These are phyloP conservation scores for Stylophora pistillata DNA, from an alignment of 64 coral and sea anemone species.

Conservation along the genomic window DNA sequence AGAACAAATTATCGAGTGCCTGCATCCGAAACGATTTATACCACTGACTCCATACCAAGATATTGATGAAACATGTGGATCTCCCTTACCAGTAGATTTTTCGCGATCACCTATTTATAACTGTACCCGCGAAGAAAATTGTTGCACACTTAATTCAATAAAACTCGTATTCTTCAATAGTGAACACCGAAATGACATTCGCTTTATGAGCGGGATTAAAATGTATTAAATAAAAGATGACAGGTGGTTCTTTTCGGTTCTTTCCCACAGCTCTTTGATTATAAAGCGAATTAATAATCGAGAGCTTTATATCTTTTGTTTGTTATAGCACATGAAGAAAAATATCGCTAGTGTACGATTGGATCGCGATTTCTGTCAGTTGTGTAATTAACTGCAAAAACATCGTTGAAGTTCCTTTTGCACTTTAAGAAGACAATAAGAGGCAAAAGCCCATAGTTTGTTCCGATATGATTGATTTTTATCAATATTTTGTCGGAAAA, in stretches of 20 bases:
- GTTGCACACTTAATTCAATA: background rate
- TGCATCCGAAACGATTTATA: background rate
- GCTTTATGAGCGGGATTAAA: background rate
- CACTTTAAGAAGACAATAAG: background rate
- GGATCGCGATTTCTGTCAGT: background rate
- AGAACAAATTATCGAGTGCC: too few species aligned
- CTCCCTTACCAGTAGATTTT: background rate
- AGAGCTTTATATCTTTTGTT: background rate
- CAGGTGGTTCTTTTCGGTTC: background rate
- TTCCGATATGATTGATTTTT: background rate
- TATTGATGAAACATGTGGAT: background rate
- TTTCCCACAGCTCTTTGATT: conserved; percentile 1
- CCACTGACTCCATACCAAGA: background rate
- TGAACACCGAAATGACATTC: background rate
- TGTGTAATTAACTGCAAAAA: background rate
- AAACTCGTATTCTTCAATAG: background rate
- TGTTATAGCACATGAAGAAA: background rate
- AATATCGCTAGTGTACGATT: background rate
- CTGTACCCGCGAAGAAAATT: background rate
- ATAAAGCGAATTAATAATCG: background rate
- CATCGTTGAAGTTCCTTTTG: background rate
- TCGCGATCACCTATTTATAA: background rate
- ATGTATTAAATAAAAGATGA: background rate
- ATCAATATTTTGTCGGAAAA: background rate
- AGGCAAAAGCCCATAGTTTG: background rate